Evolutionary conservation across 2,888 invertebrate genomes (phyloP), one percentile per base, ranked within the genome.

Genomic region (Synergus japonicus): DNA sequence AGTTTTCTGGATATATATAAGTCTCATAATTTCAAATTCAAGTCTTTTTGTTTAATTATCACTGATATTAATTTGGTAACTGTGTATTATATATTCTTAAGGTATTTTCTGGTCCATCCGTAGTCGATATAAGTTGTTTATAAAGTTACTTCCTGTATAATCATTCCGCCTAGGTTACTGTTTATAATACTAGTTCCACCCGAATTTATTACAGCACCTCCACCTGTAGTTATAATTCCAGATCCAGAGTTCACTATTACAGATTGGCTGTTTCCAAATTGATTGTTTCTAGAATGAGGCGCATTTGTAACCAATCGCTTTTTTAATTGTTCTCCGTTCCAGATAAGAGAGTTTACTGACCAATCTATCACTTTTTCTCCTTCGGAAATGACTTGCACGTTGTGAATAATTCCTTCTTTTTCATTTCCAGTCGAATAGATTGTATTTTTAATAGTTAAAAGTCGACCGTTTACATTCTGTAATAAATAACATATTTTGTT

Each of bases 101-200:
- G 8, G n/a, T 54, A 54, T n/a, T 54, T 54, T 54, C 7, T 54
- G n/a, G 49, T n/a, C n/a, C 1, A 54, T 54, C n/a, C 7, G 15
- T 54, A n/a, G 49, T 54, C n/a, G 8, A 54, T n/a, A 54, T 54
- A 54, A 49, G 37, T 49, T 58, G 76, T 80, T 78, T 64, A 77
- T 78, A 58, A 65, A 65, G 69, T 22, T 13, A 80, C 73, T 63
- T 83, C 82, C 80, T 78, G 54, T 66, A 79, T 41, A 60, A 43
- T 29, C n/a, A 54, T 60, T 10, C 60, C 60, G 12, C 60, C 60
- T 18, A 18, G 18, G 4, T 60, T 60, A 18, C 18, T 22, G 60
- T 8, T 22, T 22, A 60, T 12, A 22, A 60, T 22, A 60, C 60
- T 60, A 18, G 60, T 22, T 22, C 60, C 22, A 22, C 18, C 60